Base-by-base conservation (phyloP, 2,888 invertebrate genomes). In the Eudasyphora cyanicolor region DNA sequence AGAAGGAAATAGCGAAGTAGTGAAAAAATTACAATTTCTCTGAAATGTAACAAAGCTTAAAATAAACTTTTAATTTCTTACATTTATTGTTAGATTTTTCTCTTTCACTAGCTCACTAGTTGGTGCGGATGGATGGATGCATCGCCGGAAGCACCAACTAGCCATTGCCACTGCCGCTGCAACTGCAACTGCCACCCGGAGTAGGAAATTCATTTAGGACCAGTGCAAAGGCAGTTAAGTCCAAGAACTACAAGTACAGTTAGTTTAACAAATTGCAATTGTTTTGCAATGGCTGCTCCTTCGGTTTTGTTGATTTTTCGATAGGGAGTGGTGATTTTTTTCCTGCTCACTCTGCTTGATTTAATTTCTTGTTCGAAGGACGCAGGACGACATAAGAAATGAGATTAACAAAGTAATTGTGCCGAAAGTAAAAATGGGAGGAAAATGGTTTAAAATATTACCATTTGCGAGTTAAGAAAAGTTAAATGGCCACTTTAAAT, bases 401-500 rank as follows among this genome's bases (percentile, higher is more conserved):
- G 32, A 27, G 67, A 67, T 67, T 73, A 73, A 67, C 79, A 76
- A 62, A 49, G 67, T 57, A 57, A 38, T 67, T 57, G 71, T 32
- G 29, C 54, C 38, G 64, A 60, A 67, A 57, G 19, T 0, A 49
- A 5, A 51, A 42, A 69, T 60, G 8, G 17, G 7, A 17, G n/a
- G 19, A 64, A 62, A 73, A 35, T 24, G 17, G 57, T 32, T 76
- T 54, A 78, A 79, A 84, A 83, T 82, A 70, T 79, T 86, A 74
- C 81, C 82, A 84, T 84, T 85, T 81, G 80, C 82, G 35, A 35
- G 35, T 64, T 38, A 21, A 7, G 0, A 82, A 82, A 85, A 82
- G 83, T 85, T 86, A 85, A 86, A 86, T 86, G 85, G 84, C 80
- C 84, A 81, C 84, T 80, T 84, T 49, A 79, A 86, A 73, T 21